Evolutionary conservation across 1,140 invertebrate species (phyloP).

Genomic region (Drosophila sechellia): DNA sequence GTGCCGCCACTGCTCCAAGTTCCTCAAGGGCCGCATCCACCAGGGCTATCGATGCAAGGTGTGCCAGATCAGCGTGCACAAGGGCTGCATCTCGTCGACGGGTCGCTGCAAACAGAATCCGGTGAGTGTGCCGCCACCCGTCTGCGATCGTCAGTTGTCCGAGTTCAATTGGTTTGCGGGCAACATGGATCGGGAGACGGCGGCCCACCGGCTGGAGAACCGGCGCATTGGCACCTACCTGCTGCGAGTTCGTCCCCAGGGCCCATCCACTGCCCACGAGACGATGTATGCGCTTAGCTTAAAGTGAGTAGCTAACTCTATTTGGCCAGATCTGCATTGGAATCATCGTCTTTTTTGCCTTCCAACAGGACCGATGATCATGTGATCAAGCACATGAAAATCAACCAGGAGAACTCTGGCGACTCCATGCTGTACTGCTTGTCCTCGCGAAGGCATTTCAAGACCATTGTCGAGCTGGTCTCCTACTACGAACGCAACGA

Average conservation of each 20-base stretch:
- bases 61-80: conserved; percentile 90
- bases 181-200: conserved; percentile 93
- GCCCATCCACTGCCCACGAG: conserved; percentile 86
- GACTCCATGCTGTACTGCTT: conserved; percentile 90
- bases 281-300: conserved; percentile 94
- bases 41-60: conserved; percentile 91
- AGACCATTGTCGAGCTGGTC: conserved; percentile 94
- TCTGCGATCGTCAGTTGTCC: conserved; percentile 81
- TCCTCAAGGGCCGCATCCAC: conserved; percentile 94
- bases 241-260: conserved; percentile 91
- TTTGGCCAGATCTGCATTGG: not conserved
- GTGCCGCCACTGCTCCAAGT: conserved; percentile 94
- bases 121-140: conserved; percentile 85
- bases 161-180: conserved; percentile 88
- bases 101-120: conserved; percentile 88
- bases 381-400: conserved; percentile 94
- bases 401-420: conserved; percentile 88
- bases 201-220: conserved; percentile 90
- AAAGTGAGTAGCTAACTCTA: conserved; percentile 88
- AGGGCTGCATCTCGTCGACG: conserved; percentile 90
- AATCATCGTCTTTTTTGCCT: not conserved
- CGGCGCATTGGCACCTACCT: conserved; percentile 95
- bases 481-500: conserved; percentile 95
- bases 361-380: conserved; percentile 74
- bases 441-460: conserved; percentile 95